phyloP scores from a whole-genome alignment of 2,797 vertebrate genomes.

The Cottoperca gobio region DNA sequence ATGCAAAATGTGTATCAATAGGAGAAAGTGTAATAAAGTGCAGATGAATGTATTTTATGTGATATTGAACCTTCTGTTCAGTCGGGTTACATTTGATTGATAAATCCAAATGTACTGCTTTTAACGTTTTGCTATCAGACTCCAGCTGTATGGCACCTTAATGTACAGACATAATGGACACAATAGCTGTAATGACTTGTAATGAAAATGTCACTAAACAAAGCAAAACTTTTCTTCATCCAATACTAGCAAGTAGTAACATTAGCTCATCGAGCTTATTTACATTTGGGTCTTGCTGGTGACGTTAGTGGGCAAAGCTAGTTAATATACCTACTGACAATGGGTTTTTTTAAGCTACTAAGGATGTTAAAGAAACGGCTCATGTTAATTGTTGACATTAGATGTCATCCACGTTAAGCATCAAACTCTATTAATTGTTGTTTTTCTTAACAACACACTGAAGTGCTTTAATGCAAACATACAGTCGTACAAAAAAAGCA shows the following conservation, averaged over 20 bases:
- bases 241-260: neutral
- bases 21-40: neutral
- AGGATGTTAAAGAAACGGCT: neutral
- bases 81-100: neutral
- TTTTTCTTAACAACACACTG: neutral
- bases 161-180: neutral
- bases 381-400: neutral
- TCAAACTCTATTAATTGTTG: neutral
- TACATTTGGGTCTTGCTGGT: neutral
- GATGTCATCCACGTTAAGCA: neutral
- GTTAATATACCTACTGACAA: neutral
- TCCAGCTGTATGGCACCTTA: neutral
- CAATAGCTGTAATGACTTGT: too few species aligned
- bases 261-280: neutral
- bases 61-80: neutral
- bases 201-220: neutral
- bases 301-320: neutral
- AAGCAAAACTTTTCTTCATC: neutral
- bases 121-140: too few species aligned
- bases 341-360: neutral
- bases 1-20: neutral
- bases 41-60: neutral
- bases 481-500: fast-evolving
- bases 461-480: neutral
- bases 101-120: neutral